Evolutionary conservation across 2,113 vertebrate species (phyloP).

Genomic region (Limnothrissa miodon): DNA sequence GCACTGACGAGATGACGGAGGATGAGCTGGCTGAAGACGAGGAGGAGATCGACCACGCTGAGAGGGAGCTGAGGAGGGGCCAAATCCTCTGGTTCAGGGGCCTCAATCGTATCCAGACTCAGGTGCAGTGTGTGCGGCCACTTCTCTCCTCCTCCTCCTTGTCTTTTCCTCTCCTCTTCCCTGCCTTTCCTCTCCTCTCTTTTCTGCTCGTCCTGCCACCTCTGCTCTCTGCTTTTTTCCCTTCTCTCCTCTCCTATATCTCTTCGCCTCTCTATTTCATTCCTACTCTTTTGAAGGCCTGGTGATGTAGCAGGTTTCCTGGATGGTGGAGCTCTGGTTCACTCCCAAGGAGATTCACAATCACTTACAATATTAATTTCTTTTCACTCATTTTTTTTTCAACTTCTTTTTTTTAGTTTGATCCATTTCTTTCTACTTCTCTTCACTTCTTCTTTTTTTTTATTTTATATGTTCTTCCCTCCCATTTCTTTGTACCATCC

Average conservation of each 20-base stretch:
- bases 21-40: slow-evolving; percentile 87
- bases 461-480: slow-evolving; percentile 12
- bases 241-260: background rate
- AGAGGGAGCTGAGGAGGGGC: slow-evolving; percentile 84
- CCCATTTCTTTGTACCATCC: background rate
- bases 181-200: background rate
- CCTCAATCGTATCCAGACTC: slow-evolving; percentile 90
- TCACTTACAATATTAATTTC: too few relatives aligned
- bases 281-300: slow-evolving; percentile 8
- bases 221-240: background rate
- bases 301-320: background rate
- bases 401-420: background rate
- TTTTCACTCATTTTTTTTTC: background rate
- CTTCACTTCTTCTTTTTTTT: background rate
- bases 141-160: background rate
- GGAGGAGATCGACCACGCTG: slow-evolving; percentile 89
- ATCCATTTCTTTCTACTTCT: background rate
- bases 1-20: slow-evolving; percentile 79
- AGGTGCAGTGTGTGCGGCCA: slow-evolving; percentile 71
- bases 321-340: background rate
- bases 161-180: slow-evolving; percentile 3
- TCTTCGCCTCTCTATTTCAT: too few relatives aligned
- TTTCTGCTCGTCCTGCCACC: background rate
- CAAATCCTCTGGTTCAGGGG: slow-evolving; percentile 95
- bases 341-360: background rate